Percentiles rank a stretch among this genome's conserved stretches.
Evolutionary conservation across 2,113 vertebrate genomes (phyloP).

Genomic region (Entelurus aequoreus): DNA sequence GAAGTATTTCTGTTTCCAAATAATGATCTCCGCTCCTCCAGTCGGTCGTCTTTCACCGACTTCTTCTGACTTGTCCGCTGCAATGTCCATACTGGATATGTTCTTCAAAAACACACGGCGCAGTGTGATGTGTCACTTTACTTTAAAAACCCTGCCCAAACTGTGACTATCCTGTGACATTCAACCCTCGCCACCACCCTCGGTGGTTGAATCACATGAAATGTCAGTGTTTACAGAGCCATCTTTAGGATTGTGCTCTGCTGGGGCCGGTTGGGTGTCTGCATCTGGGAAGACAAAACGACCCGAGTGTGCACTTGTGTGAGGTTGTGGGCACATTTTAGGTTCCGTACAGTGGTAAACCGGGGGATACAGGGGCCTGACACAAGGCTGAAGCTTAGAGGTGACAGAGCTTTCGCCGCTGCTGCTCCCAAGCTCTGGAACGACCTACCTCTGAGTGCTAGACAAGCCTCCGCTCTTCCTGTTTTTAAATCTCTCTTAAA

Average conservation of each 20-base stretch:
- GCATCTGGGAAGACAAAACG: background rate
- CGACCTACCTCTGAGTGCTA: no score
- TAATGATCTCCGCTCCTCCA: constrained; percentile 39
- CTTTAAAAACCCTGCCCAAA: constrained; percentile 35
- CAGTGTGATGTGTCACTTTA: constrained; percentile 37
- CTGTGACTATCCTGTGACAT: constrained; percentile 26
- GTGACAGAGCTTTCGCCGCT: no score
- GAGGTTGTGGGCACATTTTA: background rate
- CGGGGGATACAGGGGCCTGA: no score
- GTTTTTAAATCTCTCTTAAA: no score
- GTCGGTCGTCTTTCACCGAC: constrained; percentile 6
- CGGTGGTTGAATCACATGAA: constrained; percentile 41
- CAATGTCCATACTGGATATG: background rate
- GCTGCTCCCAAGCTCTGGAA: no score
- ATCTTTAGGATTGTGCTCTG: constrained; percentile 3
- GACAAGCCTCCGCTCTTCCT: no score
- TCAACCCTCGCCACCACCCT: constrained; percentile 4
- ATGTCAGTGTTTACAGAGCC: constrained; percentile 33
- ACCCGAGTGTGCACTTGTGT: background rate
- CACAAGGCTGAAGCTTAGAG: no score
- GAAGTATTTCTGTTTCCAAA: constrained; percentile 36
- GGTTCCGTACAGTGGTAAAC: no score
- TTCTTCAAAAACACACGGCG: constrained; percentile 8
- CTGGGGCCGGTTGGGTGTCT: background rate
- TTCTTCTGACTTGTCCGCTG: background rate